Evolutionary conservation across 2,888 invertebrate genomes (phyloP), one percentile per base, ranked within the genome.

Genomic region (Encarsia formosa): DNA sequence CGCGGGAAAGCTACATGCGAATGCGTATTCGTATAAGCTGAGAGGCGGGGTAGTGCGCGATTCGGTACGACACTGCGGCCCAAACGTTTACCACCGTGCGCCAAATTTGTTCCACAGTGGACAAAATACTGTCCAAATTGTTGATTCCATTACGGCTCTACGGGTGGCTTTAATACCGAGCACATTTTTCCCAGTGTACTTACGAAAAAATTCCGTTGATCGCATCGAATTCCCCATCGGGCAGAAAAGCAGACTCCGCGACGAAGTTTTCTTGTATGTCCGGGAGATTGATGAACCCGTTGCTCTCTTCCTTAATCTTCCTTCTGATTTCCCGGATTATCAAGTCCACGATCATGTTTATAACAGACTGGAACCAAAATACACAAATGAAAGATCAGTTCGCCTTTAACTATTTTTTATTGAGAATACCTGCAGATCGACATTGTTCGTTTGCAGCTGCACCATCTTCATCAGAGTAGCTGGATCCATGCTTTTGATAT

Each of bases 281-380:
- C 15, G 56, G 54, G 13, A 58, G 39, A 13, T 45, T 35, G 4
- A 54, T 31, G 18, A 13, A 32, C 5, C 54, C 56, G 18, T 52
- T 23, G 22, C 42, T 49, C 15, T 51, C 39, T 13, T 52, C n/a
- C 42, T 26, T 51, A 1, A 56, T 16, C n/a, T 34, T 45, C 15
- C 34, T 41, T 3, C 46, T 23, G 9, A 52, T 34, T 20, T 52
- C 43, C 9, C 35, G 35, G 23, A 58, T 19, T 5, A 29, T 44
- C 1, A 52, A 16, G 18, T 58, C 56, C 18, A 56, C 49, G 4
- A 58, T 26, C 5, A 26, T 23, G 24, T 58, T 56, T 3, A 58
- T 26, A 16, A 43, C 43, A 2, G 44, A 45, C 55, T 58, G 35
- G n/a, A 11, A 4, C 20, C 8, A 11, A 5, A 15, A 18, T 5